Conservation (phyloP, 1,140 invertebrate genomes). For the Bombus pyrosoma region DNA sequence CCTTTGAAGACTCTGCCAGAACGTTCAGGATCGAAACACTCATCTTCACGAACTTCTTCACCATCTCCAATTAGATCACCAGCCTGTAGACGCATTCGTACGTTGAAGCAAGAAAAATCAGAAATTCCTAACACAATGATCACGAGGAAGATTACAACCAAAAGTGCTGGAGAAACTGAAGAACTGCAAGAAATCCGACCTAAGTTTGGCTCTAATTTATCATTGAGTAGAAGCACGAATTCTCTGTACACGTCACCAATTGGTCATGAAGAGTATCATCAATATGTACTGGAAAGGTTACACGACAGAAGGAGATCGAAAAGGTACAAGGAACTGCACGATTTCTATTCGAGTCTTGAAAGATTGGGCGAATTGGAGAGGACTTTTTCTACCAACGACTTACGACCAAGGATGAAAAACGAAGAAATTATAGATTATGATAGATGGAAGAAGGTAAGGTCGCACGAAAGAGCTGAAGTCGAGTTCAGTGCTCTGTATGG, state of each 20-base stretch:
- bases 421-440: slow-evolving; percentile 94
- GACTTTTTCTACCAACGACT: slow-evolving; percentile 87
- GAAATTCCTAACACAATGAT: slow-evolving; percentile 58
- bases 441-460: slow-evolving; percentile 90
- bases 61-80: slow-evolving; percentile 85
- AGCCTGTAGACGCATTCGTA: slow-evolving; percentile 85
- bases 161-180: slow-evolving; percentile 85
- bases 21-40: slow-evolving; percentile 61
- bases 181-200: slow-evolving; percentile 50
- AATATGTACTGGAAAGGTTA: slow-evolving; percentile 88
- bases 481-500: slow-evolving; percentile 90
- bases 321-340: slow-evolving; percentile 92
- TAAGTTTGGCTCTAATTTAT: slow-evolving; percentile 76
- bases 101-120: slow-evolving; percentile 73
- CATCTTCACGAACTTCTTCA: slow-evolving; percentile 80
- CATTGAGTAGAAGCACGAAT: slow-evolving; percentile 78
- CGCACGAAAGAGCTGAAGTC: slow-evolving; percentile 91
- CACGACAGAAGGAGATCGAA: slow-evolving; percentile 89
- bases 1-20: slow-evolving; percentile 73
- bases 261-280: slow-evolving; percentile 86
- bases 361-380: slow-evolving; percentile 92
- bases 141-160: slow-evolving; percentile 82
- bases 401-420: slow-evolving; percentile 87
- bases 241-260: slow-evolving; percentile 79
- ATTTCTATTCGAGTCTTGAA: slow-evolving; percentile 93